Evolutionary conservation across 1,140 invertebrate species (phyloP).

Genomic region (Procambarus virginalis): DNA sequence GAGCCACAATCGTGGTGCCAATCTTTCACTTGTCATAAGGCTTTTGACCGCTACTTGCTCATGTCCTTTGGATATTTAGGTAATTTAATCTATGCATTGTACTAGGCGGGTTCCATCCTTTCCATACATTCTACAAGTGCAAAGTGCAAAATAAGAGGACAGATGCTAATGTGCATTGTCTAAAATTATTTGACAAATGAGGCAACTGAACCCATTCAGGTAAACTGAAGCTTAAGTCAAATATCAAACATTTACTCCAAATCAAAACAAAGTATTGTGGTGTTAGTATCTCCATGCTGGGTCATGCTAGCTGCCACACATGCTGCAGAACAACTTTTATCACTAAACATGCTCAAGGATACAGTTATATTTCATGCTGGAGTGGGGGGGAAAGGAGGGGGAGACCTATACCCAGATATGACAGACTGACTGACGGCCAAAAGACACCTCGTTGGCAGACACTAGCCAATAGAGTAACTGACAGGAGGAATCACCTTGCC

Average conservation of each 20-base stretch:
- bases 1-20: too few relatives aligned
- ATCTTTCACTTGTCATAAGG: too few relatives aligned
- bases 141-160: constrained; percentile 27
- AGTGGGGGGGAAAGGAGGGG: constrained; percentile 16
- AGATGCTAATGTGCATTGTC: constrained; percentile 41
- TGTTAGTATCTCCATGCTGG: constrained; percentile 2
- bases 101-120: background rate
- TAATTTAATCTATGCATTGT: background rate
- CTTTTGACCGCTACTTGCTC: background rate
- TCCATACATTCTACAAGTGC: constrained; percentile 31
- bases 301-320: background rate
- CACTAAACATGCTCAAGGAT: background rate
- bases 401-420: background rate
- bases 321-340: background rate
- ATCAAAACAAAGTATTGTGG: background rate
- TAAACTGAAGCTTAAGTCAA: background rate
- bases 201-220: constrained; percentile 19
- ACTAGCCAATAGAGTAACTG: too few relatives aligned
- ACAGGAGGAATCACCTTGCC: too few relatives aligned
- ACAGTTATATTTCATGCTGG: background rate
- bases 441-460: constrained; percentile 6
- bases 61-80: background rate
- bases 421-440: background rate
- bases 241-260: background rate
- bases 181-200: constrained; percentile 4